Base-by-base conservation (phyloP, 2,113 vertebrate genomes). In the Burhinus bistriatus region DNA sequence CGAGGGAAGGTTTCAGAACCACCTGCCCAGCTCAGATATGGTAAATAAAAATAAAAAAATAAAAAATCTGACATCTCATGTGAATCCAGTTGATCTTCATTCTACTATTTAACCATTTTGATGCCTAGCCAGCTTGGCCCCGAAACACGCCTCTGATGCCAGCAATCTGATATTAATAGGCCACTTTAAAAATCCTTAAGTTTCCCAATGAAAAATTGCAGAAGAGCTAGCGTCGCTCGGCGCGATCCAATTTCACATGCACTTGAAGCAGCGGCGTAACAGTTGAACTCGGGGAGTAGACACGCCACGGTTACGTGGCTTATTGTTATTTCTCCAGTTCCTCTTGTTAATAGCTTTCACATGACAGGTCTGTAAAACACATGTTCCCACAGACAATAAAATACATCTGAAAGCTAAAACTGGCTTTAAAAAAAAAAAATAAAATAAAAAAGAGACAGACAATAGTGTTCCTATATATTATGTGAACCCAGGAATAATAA, bases 281-380 rank as follows among this genome's bases (percentile, higher is more conserved):
- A 94, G 97, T 95, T 96, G 96, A 98, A 97, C 97, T 79, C 40
- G 22, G 93, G 96, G 84, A 97, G 89, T 32, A 97, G 97, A 96
- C 88, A 82, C 89, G 94, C 93, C 83, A 66, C 12, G 44, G 97
- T 97, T 97, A 98, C 97, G 96, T 95, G 96, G 93, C 97, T 94
- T 57, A 82, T 90, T 95, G 96, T 96, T 93, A 97, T 95, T 93
- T 91, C 96, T 94, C 96, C 95, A 96, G 97, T 96, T 98, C 97
- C 97, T 97, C 96, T 95, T 93, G 95, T 89, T 98, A 98, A 98
- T 98, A 97, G 96, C 55, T 97, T 98, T 98, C 98, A 98, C 94
- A 98, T 98, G 98, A 98, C 97, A 97, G 96, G 97, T 97, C 98
- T 98, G 97, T 98, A 98, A 98, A 98, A 97, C 98, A 98, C 94